Conservation (phyloP, 2,797 vertebrate genomes). For the Cichlasoma orientale region DNA sequence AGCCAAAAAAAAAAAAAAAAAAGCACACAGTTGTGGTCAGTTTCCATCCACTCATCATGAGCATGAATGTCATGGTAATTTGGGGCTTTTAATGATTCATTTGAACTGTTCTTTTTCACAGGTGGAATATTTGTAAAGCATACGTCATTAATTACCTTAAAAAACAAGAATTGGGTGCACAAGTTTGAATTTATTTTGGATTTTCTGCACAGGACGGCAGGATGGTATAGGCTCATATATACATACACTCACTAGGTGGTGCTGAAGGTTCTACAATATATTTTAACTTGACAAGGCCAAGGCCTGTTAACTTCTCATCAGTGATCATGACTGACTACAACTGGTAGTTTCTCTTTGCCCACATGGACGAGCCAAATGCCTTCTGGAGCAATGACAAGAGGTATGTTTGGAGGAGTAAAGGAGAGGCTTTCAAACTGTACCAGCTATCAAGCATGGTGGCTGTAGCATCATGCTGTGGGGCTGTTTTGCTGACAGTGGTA, state of each 20-base stretch:
- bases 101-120: background rate
- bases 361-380: background rate
- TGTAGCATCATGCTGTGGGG: background rate
- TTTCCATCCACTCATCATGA: background rate
- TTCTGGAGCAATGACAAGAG: background rate
- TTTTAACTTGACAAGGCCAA: background rate
- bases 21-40: too few relatives aligned
- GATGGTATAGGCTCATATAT: background rate
- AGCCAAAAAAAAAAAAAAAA: too few relatives aligned
- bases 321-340: background rate
- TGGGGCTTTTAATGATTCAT: background rate
- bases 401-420: background rate
- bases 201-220: too few relatives aligned
- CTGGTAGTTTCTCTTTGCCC: background rate
- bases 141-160: too few relatives aligned
- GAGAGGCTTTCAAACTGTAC: background rate
- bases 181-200: too few relatives aligned
- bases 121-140: background rate
- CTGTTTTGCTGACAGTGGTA: background rate
- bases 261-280: background rate
- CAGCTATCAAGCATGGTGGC: background rate
- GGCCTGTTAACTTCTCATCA: rapidly evolving
- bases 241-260: background rate
- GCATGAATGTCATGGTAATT: background rate
- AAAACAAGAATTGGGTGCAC: too few relatives aligned